Conservation (phyloP, 2,888 invertebrate genomes). For the Leptopilina syphax region DNA sequence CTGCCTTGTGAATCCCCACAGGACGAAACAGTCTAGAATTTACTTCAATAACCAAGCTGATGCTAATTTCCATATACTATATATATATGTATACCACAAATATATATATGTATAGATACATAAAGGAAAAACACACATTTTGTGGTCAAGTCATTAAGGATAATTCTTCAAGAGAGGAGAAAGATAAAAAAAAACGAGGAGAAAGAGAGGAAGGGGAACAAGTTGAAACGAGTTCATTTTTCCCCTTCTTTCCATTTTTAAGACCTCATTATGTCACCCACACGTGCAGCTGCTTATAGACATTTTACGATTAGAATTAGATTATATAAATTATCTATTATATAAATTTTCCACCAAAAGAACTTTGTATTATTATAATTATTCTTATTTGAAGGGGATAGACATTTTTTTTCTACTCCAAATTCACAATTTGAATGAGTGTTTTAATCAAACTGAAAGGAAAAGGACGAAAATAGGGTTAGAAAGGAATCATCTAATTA, state of each 20-base stretch:
- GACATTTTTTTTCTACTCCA: too few species aligned
- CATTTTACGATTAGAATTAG: slow-evolving; percentile 15
- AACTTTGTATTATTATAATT: neutral
- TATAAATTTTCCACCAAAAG: neutral
- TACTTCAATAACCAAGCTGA: slow-evolving; percentile 21
- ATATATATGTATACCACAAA: neutral
- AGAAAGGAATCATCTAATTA: too few species aligned
- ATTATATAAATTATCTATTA: neutral
- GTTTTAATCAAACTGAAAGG: too few species aligned
- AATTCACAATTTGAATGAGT: too few species aligned
- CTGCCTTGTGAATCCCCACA: slow-evolving; percentile 5
- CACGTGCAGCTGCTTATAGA: neutral
- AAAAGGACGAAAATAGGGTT: too few species aligned
- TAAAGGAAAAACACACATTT: neutral
- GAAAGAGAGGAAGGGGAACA: neutral
- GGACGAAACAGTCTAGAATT: slow-evolving; percentile 26
- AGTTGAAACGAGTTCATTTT: neutral
- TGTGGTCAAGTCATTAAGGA: slow-evolving; percentile 15
- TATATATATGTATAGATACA: neutral
- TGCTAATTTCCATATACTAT: slow-evolving; percentile 1
- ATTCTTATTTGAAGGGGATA: neutral
- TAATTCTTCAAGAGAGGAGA: slow-evolving; percentile 1
- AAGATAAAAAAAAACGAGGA: too few species aligned
- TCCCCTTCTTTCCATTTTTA: neutral
- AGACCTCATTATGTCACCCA: slow-evolving; percentile 3